Percentiles rank a stretch among this genome's conserved stretches.
phyloP scores from a whole-genome alignment of 2,113 vertebrate species.

The Prochilodus magdalenae region DNA sequence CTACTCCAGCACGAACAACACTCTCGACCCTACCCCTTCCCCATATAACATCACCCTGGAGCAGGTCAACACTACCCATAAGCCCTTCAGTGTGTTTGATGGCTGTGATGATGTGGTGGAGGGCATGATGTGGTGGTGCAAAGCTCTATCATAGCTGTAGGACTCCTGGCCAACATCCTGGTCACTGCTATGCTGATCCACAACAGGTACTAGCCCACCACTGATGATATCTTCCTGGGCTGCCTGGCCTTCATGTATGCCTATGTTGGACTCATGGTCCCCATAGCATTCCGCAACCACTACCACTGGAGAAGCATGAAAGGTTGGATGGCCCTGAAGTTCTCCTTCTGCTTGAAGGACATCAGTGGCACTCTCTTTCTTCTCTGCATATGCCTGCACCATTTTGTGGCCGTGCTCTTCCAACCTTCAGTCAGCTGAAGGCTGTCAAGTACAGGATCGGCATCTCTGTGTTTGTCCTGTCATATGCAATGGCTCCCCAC shows the following conservation, averaged over 20 bases:
- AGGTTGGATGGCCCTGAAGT: conserved; percentile 63
- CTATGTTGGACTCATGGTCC: conserved; percentile 73
- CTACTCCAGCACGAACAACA: neutral
- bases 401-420: conserved; percentile 78
- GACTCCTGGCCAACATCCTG: conserved; percentile 75
- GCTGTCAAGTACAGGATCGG: conserved; percentile 69
- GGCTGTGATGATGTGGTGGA: conserved; percentile 68
- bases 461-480: conserved; percentile 67
- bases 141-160: conserved; percentile 72
- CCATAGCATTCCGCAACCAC: conserved; percentile 69
- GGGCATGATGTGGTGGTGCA: conserved; percentile 71
- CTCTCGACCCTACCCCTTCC: conserved; percentile 38
- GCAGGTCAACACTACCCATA: conserved; percentile 57
- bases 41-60: neutral
- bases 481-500: too few relatives aligned
- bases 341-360: conserved; percentile 77
- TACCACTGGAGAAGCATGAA: conserved; percentile 70
- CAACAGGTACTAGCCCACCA: conserved; percentile 71
- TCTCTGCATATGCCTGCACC: conserved; percentile 78
- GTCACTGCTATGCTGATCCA: conserved; percentile 70
- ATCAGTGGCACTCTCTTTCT: conserved; percentile 76
- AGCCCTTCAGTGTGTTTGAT: conserved; percentile 69
- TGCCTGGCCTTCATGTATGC: conserved; percentile 76
- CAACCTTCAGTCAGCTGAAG: conserved; percentile 70
- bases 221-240: conserved; percentile 77